Base-by-base conservation (phyloP, 2,797 vertebrate species). In the Pangasius krempfi region DNA sequence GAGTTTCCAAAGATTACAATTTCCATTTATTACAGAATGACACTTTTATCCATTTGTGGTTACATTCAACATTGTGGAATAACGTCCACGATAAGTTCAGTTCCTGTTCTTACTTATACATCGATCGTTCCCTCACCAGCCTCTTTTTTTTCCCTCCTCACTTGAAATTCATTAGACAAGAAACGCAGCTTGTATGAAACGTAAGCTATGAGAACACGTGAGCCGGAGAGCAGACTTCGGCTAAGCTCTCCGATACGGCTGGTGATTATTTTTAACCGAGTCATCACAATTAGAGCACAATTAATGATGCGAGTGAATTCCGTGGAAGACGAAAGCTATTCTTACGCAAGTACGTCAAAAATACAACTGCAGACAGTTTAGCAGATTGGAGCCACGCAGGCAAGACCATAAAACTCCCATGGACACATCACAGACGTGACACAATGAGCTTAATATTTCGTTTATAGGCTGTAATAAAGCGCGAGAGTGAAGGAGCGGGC, bases 401-500 rank as follows among this genome's bases (percentile, higher is more conserved):
- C 37, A 80, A 58, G 70, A 84, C 78, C 40, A 73, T 84, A 79
- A 91, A 83, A 84, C 52, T 33, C 60, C n/a, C 84, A 89, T 86
- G 84, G 84, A 87, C 87, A 87, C 84, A 81, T 52, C 66, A 87
- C 85, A 88, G 84, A 80, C 83, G 84, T 87, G 83, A 88, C 85
- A 87, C 84, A 90, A 70, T 76, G 27, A 40, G 60, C 84, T 58
- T 87, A 89, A 89, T 85, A 76, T 86, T 16, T 62, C 33, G 16
- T 83, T 86, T 89, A 88, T 89, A 89, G 85, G 87, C 83, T 75
- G 84, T 44, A 86, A 88, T 86, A 89, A 87, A 72, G 79, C 14
- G 40, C 70, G 96, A 96, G 96, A 94, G 97, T 96, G 95, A 94
- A 97, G 91, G 96, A 94, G 79, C 16, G 9, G 78, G 76, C 83